Conservation (phyloP, 2,113 vertebrate genomes). For the Tapirus terrestris region DNA sequence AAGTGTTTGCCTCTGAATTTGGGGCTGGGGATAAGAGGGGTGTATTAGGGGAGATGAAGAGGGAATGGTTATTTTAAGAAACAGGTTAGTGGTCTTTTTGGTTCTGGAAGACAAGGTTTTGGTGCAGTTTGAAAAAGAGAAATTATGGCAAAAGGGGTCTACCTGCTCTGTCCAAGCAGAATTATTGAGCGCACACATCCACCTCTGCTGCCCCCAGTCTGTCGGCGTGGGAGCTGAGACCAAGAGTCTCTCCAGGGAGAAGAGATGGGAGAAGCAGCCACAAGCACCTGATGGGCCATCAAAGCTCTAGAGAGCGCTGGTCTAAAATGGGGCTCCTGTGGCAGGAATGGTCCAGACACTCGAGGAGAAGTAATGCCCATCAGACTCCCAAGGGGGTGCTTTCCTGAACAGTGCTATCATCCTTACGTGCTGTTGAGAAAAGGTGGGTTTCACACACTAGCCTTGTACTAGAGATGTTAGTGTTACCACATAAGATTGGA, state of each 20-base stretch:
- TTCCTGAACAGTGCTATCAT: neutral
- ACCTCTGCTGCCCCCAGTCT: neutral
- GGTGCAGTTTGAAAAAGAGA: neutral
- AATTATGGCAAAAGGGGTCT: neutral
- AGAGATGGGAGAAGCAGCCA: neutral
- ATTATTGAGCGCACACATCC: neutral
- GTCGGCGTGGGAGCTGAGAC: neutral
- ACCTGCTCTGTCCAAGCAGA: neutral
- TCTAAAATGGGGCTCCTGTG: neutral
- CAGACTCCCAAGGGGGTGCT: neutral
- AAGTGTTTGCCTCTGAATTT: neutral
- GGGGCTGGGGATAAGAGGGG: neutral
- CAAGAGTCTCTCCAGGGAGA: neutral
- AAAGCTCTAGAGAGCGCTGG: neutral
- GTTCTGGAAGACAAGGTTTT: neutral
- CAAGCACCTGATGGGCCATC: too few species aligned
- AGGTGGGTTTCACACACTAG: neutral
- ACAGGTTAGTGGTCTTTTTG: neutral
- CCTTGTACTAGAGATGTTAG: too few species aligned
- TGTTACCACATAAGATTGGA: too few species aligned
- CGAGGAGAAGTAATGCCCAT: neutral
- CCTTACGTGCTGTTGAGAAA: neutral
- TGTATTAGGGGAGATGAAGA: neutral
- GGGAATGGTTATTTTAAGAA: neutral
- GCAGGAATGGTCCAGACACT: neutral